Evolutionary conservation across 2,113 vertebrate species (phyloP).

Genomic region (Sylvia atricapilla): DNA sequence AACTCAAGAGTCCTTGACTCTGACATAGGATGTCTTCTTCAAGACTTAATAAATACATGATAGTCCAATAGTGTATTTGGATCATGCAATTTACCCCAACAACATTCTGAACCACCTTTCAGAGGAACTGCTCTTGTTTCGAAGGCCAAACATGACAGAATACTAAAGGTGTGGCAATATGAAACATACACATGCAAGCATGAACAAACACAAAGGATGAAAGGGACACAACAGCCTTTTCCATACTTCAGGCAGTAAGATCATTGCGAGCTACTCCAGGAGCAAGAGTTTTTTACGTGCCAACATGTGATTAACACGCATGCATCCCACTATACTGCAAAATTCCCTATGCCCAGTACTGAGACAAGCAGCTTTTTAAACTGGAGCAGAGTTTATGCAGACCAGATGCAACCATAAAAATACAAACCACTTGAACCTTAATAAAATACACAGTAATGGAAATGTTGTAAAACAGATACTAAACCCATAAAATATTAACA

Average conservation of each 20-base stretch:
- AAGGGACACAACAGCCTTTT: not conserved
- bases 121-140: not conserved
- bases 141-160: not conserved
- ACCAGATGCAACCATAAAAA: constrained; percentile 63
- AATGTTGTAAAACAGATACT: constrained; percentile 61
- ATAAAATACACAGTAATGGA: constrained; percentile 63
- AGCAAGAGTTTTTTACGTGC: not conserved
- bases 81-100: not conserved
- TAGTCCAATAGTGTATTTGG: not conserved
- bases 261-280: not conserved
- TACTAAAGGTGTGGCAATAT: not conserved
- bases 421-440: constrained; percentile 60
- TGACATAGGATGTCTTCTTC: not conserved
- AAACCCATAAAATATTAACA: constrained; percentile 59
- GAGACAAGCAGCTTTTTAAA: constrained; percentile 39
- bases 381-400: constrained; percentile 27
- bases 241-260: not conserved
- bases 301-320: not conserved
- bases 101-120: not conserved
- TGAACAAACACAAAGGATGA: not conserved
- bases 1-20: not conserved
- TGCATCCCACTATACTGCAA: not conserved
- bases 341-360: not conserved
- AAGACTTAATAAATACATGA: not conserved
- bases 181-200: not conserved